phyloP scores from a whole-genome alignment of 2,888 invertebrate genomes.

The Ichneumon xanthorius region DNA sequence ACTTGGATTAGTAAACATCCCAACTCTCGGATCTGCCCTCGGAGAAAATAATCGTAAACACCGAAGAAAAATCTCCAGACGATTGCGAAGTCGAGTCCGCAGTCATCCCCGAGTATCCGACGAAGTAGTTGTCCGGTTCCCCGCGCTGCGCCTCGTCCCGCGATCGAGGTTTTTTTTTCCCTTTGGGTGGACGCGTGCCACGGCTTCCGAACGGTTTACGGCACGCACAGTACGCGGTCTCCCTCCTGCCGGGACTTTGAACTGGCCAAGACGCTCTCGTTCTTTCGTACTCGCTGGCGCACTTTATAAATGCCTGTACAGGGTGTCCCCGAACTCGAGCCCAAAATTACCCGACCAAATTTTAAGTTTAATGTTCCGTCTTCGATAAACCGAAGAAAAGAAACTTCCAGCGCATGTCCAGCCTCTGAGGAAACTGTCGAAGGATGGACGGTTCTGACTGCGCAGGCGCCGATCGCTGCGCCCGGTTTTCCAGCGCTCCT shows the following conservation, averaged over 20 bases:
- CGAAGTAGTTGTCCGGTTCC: conserved; percentile 16
- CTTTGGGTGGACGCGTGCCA: conserved; percentile 61
- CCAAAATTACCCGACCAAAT: not conserved
- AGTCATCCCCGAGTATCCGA: conserved; percentile 10
- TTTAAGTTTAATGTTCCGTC: not conserved
- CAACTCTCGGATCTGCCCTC: no score
- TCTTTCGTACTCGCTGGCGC: conserved; percentile 56
- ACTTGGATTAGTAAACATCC: no score
- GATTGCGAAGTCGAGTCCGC: conserved; percentile 30
- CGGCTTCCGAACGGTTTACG: conserved; percentile 62
- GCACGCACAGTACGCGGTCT: conserved; percentile 43
- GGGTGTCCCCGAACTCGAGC: conserved; percentile 6
- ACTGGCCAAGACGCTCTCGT: conserved; percentile 54
- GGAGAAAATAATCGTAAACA: not conserved
- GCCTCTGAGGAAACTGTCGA: no score
- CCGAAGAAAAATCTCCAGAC: conserved; percentile 35
- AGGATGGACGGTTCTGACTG: no score
- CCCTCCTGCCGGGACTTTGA: conserved; percentile 46
- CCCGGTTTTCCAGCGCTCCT: no score
- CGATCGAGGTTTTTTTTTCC: conserved; percentile 30
- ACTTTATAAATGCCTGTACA: conserved; percentile 44
- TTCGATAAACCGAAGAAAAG: not conserved
- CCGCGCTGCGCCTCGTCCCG: conserved; percentile 18
- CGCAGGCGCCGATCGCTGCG: no score
- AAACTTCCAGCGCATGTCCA: not conserved